Percentiles rank a stretch among this genome's conserved stretches.
phyloP scores from a whole-genome alignment of 2,888 invertebrate genomes.

The Thymelicus acteon region DNA sequence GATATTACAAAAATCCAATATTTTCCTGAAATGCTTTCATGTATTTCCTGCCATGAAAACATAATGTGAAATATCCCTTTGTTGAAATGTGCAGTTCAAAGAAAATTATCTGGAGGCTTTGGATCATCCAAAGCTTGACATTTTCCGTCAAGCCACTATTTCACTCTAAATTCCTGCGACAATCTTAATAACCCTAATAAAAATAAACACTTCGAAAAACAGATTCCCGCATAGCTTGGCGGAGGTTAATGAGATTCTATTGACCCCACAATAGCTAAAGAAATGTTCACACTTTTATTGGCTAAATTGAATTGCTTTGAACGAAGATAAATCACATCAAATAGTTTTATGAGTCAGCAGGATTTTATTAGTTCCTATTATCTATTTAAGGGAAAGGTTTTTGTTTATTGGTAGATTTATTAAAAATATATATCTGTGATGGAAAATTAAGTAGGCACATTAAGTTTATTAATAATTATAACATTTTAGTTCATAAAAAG shows the following conservation, averaged over 20 bases:
- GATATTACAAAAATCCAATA: too few relatives aligned
- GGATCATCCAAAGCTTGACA: background rate
- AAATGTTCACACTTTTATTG: constrained; percentile 56
- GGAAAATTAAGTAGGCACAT: too few relatives aligned
- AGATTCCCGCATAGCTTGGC: constrained; percentile 49
- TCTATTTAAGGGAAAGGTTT: background rate
- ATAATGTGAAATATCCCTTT: background rate
- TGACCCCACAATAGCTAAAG: constrained; percentile 61
- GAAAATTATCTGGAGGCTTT: too few relatives aligned
- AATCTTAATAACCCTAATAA: constrained; percentile 27
- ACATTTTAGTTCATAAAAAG: too few relatives aligned
- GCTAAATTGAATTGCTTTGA: constrained; percentile 67
- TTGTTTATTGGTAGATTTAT: too few relatives aligned
- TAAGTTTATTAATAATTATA: too few relatives aligned
- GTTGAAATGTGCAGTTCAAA: too few relatives aligned
- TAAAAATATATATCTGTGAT: background rate
- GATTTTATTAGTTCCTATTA: constrained; percentile 48
- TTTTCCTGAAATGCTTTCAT: too few relatives aligned
- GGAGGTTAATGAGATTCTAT: constrained; percentile 63
- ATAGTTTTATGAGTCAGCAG: constrained; percentile 45
- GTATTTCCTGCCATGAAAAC: background rate
- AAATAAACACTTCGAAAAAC: constrained; percentile 26
- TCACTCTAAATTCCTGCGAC: background rate
- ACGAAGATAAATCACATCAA: constrained; percentile 45
- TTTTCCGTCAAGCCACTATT: background rate